Evolutionary conservation across 2,888 invertebrate genomes (phyloP), one percentile per base, ranked within the genome.

Genomic region (Holacanthella duospinosa): DNA sequence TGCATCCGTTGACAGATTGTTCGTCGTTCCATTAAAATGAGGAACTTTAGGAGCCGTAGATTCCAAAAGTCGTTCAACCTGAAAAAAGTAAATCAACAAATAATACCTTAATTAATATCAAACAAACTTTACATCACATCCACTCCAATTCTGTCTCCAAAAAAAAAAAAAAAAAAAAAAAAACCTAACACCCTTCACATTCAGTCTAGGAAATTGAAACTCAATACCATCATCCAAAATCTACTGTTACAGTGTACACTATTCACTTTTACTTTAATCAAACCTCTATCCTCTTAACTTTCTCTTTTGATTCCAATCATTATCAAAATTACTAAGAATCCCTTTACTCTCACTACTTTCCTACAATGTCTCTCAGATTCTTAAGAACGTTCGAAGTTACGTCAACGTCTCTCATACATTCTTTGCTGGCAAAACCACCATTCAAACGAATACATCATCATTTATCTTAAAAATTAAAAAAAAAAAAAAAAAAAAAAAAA

Each of bases 1-100:
- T 59, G 72, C 72, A 64, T 72, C 72, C 9, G 72, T 72, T 12
- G 72, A 72, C 59, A 71, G 61, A 56, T 71, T 71, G 64, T 68
- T 71, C 29, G 68, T 64, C 43, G 71, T 68, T 29, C 70, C 70
- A 64, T 70, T 70, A 59, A 65, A 70, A 54, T 69, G 72, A 55
- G 68, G 67, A 59, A 70, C 69, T 66, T 72, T 72, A 1, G 71
- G 72, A 36, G 72, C 72, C n/a, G 68, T 69, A 1, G 72, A 68
- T 29, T 68, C 71, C 60, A 72, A 61, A 12, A 71, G 63, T 43
- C 70, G 59, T 61, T 72, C 72, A 58, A 72, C 70, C 69, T 69
- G 61, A 19, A 65, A 66, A 55, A 62, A 27, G 25, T 55, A 56
- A 59, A 63, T 43, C 25, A 36, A 53, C 12, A 54, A 36, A 36